Evolutionary conservation across 2,113 vertebrate genomes (phyloP), one percentile per base, ranked within the genome.

Genomic region (Sapajus apella): DNA sequence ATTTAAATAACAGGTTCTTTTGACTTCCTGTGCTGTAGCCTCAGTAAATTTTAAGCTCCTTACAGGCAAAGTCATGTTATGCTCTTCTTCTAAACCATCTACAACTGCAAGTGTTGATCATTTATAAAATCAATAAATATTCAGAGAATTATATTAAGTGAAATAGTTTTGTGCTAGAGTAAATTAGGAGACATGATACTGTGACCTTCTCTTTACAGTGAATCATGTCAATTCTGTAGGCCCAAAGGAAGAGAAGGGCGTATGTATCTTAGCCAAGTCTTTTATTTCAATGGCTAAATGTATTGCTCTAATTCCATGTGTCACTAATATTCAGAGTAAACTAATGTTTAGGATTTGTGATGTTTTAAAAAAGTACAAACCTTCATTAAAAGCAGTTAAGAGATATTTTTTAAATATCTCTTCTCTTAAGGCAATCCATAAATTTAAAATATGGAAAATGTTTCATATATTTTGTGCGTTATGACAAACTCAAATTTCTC

Each of bases 31-130:
- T 52, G 8, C 27, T 72, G 14, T 14, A 40, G 3, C 2, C 43
- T 11, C 32, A 95, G 58, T 86, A 94, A 88, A 95, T 77, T 64
- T 92, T 86, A 92, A 96, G 75, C 12, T 80, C 52, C 50, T 75
- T 92, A 61, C 55, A 64, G 47, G 40, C 47, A 95, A 70, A 82
- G 32, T 88, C 64, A 66, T 70, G 45, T 27, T n/a, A 80, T 68
- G 8, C 61, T 84, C 27, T 80, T 95, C 27, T 50, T 95, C 32
- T 81, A 89, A 91, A 94, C 82, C 88, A 92, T 73, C n/a, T 77
- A 72, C 47, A 81, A 5, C 64, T 68, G 7, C 5, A 66, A 87
- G n/a, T 68, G 17, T 43, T 82, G 56, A 90, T 35, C 61, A 95
- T 17, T 72, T 72, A 89, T 20, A 93, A 93, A 90, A 64, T 86